Conservation (phyloP, 2,888 invertebrate species). For the Dryobotodes eremita region DNA sequence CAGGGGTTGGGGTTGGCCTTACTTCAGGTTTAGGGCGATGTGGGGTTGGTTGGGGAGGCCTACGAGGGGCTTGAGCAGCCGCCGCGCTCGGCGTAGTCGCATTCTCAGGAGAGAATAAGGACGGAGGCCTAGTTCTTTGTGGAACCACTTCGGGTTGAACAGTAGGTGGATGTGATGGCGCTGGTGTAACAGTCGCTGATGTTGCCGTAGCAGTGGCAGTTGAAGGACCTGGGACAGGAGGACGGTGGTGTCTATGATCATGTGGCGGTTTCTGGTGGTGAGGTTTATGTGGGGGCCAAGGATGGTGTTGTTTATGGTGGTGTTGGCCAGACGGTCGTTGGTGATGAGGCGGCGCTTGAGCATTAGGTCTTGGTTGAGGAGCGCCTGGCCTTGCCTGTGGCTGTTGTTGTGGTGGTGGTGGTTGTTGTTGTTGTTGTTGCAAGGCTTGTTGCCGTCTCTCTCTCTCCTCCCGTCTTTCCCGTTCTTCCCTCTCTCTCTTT, state of each 20-base stretch:
- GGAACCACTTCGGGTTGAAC: constrained; percentile 70
- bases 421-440: constrained; percentile 55
- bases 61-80: constrained; percentile 79
- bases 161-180: constrained; percentile 56
- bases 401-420: constrained; percentile 43
- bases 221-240: constrained; percentile 75
- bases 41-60: constrained; percentile 67
- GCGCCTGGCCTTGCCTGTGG: constrained; percentile 66
- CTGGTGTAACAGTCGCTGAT: constrained; percentile 62
- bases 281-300: constrained; percentile 82
- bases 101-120: constrained; percentile 93
- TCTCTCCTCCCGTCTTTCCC: constrained; percentile 85
- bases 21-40: constrained; percentile 65
- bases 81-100: constrained; percentile 87
- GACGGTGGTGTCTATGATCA: constrained; percentile 83
- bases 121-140: constrained; percentile 89
- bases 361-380: constrained; percentile 73
- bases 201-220: constrained; percentile 67
- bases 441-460: constrained; percentile 79
- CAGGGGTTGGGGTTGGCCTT: constrained; percentile 70
- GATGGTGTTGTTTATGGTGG: constrained; percentile 80
- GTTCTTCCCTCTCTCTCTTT: constrained; percentile 91
- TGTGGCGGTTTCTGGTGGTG: constrained; percentile 83
- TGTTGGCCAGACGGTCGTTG: constrained; percentile 68
- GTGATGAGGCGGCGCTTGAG: constrained; percentile 73